phyloP scores from a whole-genome alignment of 1,140 invertebrate genomes.

The Anthonomus grandis region DNA sequence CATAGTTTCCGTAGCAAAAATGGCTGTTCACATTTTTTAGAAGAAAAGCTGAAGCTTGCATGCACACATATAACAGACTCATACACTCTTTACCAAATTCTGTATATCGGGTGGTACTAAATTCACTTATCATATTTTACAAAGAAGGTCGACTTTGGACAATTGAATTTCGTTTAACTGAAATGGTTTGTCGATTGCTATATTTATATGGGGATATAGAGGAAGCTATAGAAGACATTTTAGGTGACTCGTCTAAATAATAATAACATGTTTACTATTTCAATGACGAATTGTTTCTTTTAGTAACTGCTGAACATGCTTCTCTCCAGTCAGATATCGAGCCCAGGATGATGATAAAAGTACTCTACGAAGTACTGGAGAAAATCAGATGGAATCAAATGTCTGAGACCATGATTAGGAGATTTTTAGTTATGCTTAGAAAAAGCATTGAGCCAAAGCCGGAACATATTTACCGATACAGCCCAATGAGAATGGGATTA shows the following conservation, averaged over 20 bases:
- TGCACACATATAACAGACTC: conserved; percentile 20
- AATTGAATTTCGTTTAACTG: conserved; percentile 31
- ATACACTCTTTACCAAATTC: conserved; percentile 17
- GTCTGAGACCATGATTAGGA: conserved; percentile 46
- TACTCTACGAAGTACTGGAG: conserved; percentile 52
- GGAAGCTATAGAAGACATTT: conserved; percentile 26
- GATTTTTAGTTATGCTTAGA: conserved; percentile 51
- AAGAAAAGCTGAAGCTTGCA: conserved; percentile 22
- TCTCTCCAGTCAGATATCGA: conserved; percentile 16
- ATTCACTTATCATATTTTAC: conserved; percentile 34
- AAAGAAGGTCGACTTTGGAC: conserved; percentile 34
- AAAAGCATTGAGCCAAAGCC: conserved; percentile 44
- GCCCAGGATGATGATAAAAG: conserved; percentile 42
- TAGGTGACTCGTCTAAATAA: conserved; percentile 10
- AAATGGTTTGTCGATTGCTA: conserved; percentile 24
- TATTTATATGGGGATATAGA: conserved; percentile 21
- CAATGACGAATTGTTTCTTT: not conserved
- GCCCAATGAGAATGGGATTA: conserved; percentile 35
- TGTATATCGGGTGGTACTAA: conserved; percentile 25
- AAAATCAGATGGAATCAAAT: conserved; percentile 52
- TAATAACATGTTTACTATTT: no score
- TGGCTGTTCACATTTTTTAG: conserved; percentile 8
- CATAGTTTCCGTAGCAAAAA: not conserved
- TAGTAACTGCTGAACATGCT: conserved; percentile 16
- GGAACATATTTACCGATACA: conserved; percentile 25